Percentiles rank a stretch among this genome's conserved stretches.
Conservation (phyloP, 2,888 invertebrate species). For the Drosophila nr. medialis region DNA sequence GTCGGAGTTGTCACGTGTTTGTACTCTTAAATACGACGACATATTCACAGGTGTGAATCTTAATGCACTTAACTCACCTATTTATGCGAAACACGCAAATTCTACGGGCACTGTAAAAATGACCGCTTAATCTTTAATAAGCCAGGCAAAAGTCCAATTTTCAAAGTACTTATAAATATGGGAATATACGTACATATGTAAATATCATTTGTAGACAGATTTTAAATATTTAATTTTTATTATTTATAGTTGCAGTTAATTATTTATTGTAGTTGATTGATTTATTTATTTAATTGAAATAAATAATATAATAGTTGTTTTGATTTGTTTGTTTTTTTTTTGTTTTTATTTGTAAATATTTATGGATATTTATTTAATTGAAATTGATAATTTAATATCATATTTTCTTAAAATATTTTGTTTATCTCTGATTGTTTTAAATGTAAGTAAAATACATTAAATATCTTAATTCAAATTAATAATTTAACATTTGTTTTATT, state of each 20-base stretch:
- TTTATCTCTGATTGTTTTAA: not conserved
- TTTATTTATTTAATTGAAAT: not conserved
- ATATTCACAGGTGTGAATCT: slow-evolving; percentile 55
- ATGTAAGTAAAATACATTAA: no score
- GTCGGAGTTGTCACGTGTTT: slow-evolving; percentile 65
- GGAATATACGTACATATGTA: not conserved
- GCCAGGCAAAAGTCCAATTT: not conserved
- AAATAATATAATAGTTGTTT: not conserved
- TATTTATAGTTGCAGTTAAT: not conserved
- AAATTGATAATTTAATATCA: no score
- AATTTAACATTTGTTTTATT: not conserved
- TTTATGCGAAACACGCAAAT: slow-evolving; percentile 12
- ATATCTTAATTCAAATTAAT: no score
- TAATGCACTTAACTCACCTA: slow-evolving; percentile 36
- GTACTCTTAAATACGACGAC: slow-evolving; percentile 47
- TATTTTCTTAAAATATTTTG: not conserved
- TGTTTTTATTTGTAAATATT: no score
- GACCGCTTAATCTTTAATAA: not conserved
- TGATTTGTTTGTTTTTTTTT: no score
- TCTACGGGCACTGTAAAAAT: not conserved
- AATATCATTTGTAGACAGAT: not conserved
- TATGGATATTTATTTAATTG: no score
- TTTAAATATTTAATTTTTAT: not conserved
- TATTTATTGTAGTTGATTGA: not conserved
- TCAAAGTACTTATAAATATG: not conserved